Conservation (phyloP, 2,797 vertebrate genomes). For the Rhynchotus rufescens region DNA sequence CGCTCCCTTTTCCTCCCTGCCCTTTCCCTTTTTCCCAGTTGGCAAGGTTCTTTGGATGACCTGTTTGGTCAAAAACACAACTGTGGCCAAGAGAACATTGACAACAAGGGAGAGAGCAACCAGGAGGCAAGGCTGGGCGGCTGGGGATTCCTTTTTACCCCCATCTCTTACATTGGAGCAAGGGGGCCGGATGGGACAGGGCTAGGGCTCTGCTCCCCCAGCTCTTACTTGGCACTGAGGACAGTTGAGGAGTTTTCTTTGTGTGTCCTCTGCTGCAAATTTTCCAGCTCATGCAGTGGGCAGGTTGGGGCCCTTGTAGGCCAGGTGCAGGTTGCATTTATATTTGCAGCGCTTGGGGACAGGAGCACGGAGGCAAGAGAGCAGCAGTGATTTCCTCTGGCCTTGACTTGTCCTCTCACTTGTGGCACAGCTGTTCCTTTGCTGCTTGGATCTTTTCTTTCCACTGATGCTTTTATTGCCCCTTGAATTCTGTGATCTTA, state of each 20-base stretch:
- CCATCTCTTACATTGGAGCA: rapidly evolving
- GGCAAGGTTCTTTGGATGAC: not conserved
- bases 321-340: not conserved
- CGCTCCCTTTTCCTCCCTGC: not conserved
- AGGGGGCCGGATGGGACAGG: not conserved
- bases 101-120: not conserved
- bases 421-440: rapidly evolving
- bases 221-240: not conserved
- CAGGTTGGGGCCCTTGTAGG: not conserved
- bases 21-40: not conserved
- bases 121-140: not conserved
- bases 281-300: not conserved
- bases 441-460: not conserved
- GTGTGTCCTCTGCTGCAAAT: rapidly evolving
- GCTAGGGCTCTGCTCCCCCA: not conserved
- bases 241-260: not conserved
- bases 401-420: not conserved
- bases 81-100: not conserved
- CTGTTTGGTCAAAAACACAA: not conserved
- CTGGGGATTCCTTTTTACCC: rapidly evolving
- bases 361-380: not conserved
- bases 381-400: not conserved
- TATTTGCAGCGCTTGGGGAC: not conserved
- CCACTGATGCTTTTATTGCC: not conserved
- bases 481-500: not conserved